These are phyloP conservation scores for Montipora cactus DNA, from an alignment of 64 coral and sea anemone genomes.

Conservation along the genomic window DNA sequence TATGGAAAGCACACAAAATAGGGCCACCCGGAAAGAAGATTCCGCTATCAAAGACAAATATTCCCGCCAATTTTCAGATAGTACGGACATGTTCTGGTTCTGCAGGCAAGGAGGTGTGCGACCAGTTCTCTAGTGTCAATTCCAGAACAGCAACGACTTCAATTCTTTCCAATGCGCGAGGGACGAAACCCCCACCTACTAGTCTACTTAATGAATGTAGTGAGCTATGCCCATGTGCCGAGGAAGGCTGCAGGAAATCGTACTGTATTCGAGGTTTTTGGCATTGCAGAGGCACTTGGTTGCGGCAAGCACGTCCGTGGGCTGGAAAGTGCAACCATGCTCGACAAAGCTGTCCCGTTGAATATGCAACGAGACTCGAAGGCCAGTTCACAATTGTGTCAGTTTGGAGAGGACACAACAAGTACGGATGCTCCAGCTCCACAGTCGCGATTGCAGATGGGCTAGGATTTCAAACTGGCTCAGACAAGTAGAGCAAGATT, in stretches of 20 bases:
- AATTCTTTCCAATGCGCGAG: neutral
- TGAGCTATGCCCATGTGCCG: conserved; percentile 17
- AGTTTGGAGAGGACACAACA: too few species aligned
- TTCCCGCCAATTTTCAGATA: neutral
- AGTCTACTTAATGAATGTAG: too few species aligned
- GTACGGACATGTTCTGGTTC: neutral
- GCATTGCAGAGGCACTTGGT: too few species aligned
- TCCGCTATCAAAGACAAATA: neutral
- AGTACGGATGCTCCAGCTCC: too few species aligned
- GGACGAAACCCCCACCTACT: neutral
- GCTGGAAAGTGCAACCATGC: too few species aligned
- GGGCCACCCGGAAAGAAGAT: conserved; percentile 56
- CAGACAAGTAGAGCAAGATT: too few species aligned
- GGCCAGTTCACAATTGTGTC: too few species aligned
- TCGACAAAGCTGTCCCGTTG: too few species aligned
- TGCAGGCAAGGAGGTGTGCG: neutral
- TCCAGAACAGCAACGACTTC: neutral
- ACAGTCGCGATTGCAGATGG: too few species aligned
- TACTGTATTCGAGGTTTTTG: neutral
- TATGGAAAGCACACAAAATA: conserved; percentile 68
- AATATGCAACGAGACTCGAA: too few species aligned
- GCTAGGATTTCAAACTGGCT: too few species aligned
- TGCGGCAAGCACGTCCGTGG: too few species aligned
- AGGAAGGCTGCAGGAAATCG: conserved; percentile 21
- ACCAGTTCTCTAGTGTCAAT: neutral